Base-by-base conservation (phyloP, 2,888 invertebrate species). In the Hyles lineata region DNA sequence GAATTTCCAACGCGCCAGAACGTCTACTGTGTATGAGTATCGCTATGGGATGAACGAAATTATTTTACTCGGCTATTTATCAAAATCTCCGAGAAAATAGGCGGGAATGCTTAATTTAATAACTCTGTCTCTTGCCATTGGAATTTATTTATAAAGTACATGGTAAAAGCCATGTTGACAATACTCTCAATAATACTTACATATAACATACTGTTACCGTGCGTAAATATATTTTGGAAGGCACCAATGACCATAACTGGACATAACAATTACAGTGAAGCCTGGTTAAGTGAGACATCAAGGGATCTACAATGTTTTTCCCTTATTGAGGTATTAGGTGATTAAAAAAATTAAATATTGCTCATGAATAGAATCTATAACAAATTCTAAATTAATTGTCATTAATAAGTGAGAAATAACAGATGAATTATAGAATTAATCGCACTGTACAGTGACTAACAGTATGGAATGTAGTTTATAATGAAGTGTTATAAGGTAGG, bases 61-160 rank as follows among this genome's bases (percentile, higher is more conserved):
- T 91, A 93, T 91, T 92, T 90, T 82, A 87, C 89, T 88, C 86
- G 88, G 90, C 89, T 90, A 92, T 92, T 91, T 92, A 91, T 90
- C 91, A 92, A 93, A 91, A 90, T 91, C 86, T 82, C 80, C 79
- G 81, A 79, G 80, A 82, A 84, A 85, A 84, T 84, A 82, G 83
- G 79, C 75, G 76, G 75, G 80, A 80, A 85, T 82, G 83, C 87
- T 82, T 85, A 82, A 86, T 86, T 86, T 85, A 82, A 85, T 80
- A 83, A 85, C 84, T 82, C 82, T 79, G 79, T 79, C 79, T 77
- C 80, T 72, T 71, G 60, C 74, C 76, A 74, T 55, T 55, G 52
- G 60, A 60, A 60, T 71, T 71, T 59, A 76, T 74, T 69, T 71
- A 71, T 61, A 29, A 9, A 59, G 60, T 60, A 59, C 59, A 17